Conservation (phyloP, 2,888 invertebrate genomes). For the Auanema freiburgensis region DNA sequence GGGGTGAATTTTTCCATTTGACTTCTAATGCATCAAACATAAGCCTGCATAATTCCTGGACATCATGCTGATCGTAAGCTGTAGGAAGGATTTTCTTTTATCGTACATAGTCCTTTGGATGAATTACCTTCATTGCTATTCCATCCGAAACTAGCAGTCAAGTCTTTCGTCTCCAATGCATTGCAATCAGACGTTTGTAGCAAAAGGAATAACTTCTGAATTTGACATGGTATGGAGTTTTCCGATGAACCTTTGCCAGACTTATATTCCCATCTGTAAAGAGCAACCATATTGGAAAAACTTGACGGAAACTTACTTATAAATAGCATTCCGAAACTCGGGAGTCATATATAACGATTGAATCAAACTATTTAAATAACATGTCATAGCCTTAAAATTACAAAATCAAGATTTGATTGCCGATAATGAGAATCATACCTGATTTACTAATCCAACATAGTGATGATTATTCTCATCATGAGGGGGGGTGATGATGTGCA, state of each 20-base stretch:
- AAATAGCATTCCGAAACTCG: slow-evolving; percentile 84
- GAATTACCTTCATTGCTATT: slow-evolving; percentile 75
- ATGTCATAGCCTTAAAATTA: slow-evolving; percentile 79
- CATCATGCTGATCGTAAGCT: slow-evolving; percentile 90
- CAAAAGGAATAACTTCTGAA: slow-evolving; percentile 82
- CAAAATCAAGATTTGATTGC: background rate
- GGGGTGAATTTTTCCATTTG: slow-evolving; percentile 78
- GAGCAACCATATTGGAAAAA: background rate
- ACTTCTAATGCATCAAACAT: slow-evolving; percentile 87
- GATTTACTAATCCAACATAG: slow-evolving; percentile 62
- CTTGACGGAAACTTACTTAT: slow-evolving; percentile 67
- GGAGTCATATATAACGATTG: slow-evolving; percentile 89
- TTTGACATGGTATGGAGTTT: slow-evolving; percentile 81
- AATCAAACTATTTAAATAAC: slow-evolving; percentile 83
- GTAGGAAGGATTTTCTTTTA: slow-evolving; percentile 14
- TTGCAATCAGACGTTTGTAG: slow-evolving; percentile 80
- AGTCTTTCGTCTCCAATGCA: slow-evolving; percentile 82
- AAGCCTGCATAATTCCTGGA: slow-evolving; percentile 84
- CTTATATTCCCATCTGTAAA: slow-evolving; percentile 46
- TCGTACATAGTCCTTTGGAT: background rate
- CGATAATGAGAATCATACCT: slow-evolving; percentile 20
- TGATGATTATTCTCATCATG: slow-evolving; percentile 58
- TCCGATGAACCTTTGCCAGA: slow-evolving; percentile 65
- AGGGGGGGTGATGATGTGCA: slow-evolving; percentile 15
- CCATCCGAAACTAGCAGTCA: slow-evolving; percentile 88